A percentile compares a stretch with the other conserved stretches of the same genome.
Conservation (phyloP, 2,113 vertebrate genomes). For the Gadus macrocephalus region DNA sequence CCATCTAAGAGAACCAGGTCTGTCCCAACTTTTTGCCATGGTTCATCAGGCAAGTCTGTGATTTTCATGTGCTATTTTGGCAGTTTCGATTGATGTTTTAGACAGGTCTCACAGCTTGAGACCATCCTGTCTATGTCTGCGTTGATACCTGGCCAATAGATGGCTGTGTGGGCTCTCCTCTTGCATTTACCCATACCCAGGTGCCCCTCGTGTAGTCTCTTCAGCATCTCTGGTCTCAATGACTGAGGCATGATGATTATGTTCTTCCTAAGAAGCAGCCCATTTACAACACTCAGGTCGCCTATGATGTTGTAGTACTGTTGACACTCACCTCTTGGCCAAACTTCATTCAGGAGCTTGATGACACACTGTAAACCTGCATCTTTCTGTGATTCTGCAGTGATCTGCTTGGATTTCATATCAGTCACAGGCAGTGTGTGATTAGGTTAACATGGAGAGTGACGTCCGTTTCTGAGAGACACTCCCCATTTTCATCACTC, state of each 20-base stretch:
- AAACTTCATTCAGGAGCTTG: background rate
- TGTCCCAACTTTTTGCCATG: background rate
- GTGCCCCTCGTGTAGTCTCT: background rate
- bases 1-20: background rate
- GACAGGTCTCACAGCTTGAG: background rate
- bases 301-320: background rate
- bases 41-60: background rate
- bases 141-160: background rate
- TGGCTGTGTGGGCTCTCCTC: background rate
- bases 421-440: background rate
- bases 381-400: background rate
- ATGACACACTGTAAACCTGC: background rate
- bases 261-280: background rate
- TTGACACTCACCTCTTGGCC: background rate
- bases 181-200: background rate
- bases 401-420: conserved; percentile 1
- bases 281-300: background rate
- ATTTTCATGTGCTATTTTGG: background rate
- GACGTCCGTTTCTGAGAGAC: background rate
- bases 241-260: background rate
- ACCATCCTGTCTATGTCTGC: background rate
- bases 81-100: background rate
- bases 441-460: background rate
- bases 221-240: background rate
- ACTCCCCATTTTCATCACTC: background rate